Evolutionary conservation across 2,888 invertebrate genomes (phyloP).

Genomic region (Chaitophorus viminalis): DNA sequence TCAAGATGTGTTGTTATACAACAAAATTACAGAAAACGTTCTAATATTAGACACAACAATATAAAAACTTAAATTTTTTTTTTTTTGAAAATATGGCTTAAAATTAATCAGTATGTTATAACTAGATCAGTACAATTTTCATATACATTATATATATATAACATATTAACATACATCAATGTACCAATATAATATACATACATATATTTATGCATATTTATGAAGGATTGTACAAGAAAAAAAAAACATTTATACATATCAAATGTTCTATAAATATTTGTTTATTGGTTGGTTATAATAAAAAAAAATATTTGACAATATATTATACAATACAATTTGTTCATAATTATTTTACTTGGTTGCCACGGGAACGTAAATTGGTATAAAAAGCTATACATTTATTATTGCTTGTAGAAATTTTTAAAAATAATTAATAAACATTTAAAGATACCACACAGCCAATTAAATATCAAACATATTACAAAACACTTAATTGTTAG

Average conservation of each 20-base stretch:
- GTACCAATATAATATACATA: not conserved
- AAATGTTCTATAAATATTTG: slow-evolving; percentile 61
- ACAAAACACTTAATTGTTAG: slow-evolving; percentile 59
- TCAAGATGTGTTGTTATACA: not conserved
- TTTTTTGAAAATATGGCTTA: not conserved
- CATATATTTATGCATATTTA: not conserved
- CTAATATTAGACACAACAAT: not conserved
- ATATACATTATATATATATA: not conserved
- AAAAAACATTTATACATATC: slow-evolving; percentile 19
- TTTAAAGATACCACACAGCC: slow-evolving; percentile 61
- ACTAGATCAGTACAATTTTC: not conserved
- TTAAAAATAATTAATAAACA: slow-evolving; percentile 51
- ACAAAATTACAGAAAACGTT: not conserved
- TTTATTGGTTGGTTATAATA: slow-evolving; percentile 56
- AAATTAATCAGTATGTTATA: not conserved
- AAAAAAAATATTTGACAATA: slow-evolving; percentile 57
- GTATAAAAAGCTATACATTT: slow-evolving; percentile 61
- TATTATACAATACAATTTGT: slow-evolving; percentile 57
- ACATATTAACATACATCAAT: not conserved
- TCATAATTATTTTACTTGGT: slow-evolving; percentile 36
- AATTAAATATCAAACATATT: slow-evolving; percentile 59
- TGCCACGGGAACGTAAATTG: slow-evolving; percentile 61
- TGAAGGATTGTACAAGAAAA: not conserved
- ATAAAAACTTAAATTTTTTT: not conserved
- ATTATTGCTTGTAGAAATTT: slow-evolving; percentile 53